A percentile compares a stretch with the other conserved stretches of the same genome.
These are phyloP conservation scores for Laothoe populi DNA, from an alignment of 2,888 invertebrate species.

Conservation along the genomic window DNA sequence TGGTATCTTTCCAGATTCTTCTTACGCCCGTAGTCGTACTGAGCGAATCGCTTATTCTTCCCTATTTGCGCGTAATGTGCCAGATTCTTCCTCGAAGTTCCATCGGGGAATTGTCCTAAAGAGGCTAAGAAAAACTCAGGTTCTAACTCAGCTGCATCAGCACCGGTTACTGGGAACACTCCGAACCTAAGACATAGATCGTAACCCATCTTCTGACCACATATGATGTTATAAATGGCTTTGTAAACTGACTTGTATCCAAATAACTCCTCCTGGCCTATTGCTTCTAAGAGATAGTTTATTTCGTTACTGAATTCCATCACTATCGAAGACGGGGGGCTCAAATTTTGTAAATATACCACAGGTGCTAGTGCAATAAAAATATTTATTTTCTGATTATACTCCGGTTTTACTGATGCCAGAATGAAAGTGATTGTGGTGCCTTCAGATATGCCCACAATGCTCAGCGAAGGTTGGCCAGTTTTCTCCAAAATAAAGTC, in stretches of 20 bases:
- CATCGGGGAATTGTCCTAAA: conserved; percentile 52
- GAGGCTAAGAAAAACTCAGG: conserved; percentile 41
- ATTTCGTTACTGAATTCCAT: conserved; percentile 38
- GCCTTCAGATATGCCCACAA: conserved; percentile 88
- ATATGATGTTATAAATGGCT: conserved; percentile 40
- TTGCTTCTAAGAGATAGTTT: conserved; percentile 33
- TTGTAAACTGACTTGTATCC: conserved; percentile 39
- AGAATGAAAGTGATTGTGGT: conserved; percentile 80
- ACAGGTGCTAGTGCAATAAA: conserved; percentile 41
- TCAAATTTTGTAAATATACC: conserved; percentile 33
- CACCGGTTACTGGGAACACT: conserved; percentile 41
- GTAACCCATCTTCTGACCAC: conserved; percentile 42
- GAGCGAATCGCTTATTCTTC: conserved; percentile 43
- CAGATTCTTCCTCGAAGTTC: conserved; percentile 52
- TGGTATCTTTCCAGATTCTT: conserved; percentile 49
- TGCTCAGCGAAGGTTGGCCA: conserved; percentile 79
- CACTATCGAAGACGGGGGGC: conserved; percentile 27
- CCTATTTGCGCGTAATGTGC: conserved; percentile 52
- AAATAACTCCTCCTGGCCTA: conserved; percentile 38
- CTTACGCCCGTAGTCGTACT: conserved; percentile 53
- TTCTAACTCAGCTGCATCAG: conserved; percentile 45
- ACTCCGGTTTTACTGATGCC: conserved; percentile 73
- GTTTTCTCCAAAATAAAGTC: conserved; percentile 67
- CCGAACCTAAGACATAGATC: conserved; percentile 40
- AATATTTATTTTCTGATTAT: conserved; percentile 78